Evolutionary conservation across 2,888 invertebrate genomes (phyloP).

Genomic region (Drepana falcataria): DNA sequence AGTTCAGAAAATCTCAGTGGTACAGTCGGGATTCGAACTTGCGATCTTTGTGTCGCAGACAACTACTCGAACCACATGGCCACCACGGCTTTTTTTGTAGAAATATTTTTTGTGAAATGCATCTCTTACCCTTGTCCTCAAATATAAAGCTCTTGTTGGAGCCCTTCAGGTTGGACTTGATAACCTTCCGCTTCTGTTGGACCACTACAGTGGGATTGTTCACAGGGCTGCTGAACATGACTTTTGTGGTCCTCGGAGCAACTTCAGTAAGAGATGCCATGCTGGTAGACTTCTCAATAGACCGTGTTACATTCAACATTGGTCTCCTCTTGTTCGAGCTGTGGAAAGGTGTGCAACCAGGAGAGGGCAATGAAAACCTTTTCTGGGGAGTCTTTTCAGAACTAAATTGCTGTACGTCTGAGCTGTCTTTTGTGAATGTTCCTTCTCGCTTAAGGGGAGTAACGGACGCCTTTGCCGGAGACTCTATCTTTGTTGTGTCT

Average conservation of each 20-base stretch:
- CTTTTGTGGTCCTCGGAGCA: constrained; percentile 41
- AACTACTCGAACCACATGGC: too few species aligned
- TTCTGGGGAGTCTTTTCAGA: constrained; percentile 38
- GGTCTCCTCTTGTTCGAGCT: constrained; percentile 37
- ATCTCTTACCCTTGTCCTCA: constrained; percentile 54
- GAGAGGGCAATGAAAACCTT: constrained; percentile 40
- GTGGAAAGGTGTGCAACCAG: constrained; percentile 61
- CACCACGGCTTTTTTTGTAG: too few species aligned
- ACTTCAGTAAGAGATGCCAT: constrained; percentile 29
- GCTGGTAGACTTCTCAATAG: constrained; percentile 48
- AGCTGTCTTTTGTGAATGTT: constrained; percentile 60
- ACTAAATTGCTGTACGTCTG: constrained; percentile 21
- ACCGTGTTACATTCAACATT: constrained; percentile 54
- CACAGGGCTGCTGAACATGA: constrained; percentile 69
- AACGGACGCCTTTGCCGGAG: constrained; percentile 6
- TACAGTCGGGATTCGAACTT: too few species aligned
- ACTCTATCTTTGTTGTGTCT: constrained; percentile 12
- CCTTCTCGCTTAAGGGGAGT: constrained; percentile 59
- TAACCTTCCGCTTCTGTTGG: constrained; percentile 53
- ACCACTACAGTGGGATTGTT: constrained; percentile 38
- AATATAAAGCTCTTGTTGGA: constrained; percentile 70
- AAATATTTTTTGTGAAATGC: not conserved
- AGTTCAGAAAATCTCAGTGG: too few species aligned
- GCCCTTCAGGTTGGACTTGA: constrained; percentile 71
- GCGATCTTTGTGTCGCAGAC: too few species aligned